phyloP scores from a whole-genome alignment of 2,888 invertebrate genomes.

The Troilus luridus region DNA sequence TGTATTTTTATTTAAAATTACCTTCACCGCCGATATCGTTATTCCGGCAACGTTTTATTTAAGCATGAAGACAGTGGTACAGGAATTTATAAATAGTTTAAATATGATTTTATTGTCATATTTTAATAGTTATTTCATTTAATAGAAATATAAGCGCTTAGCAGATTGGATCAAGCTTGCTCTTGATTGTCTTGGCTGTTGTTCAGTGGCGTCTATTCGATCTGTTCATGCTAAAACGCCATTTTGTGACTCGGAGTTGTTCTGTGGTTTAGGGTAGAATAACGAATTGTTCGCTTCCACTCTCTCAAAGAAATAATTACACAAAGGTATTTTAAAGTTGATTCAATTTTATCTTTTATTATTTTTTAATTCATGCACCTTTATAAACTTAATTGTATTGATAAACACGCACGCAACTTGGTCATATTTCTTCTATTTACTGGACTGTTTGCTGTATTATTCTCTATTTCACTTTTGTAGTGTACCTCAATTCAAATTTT shows the following conservation, averaged over 20 bases:
- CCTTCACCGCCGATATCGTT: background rate
- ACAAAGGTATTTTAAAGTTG: background rate
- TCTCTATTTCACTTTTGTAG: background rate
- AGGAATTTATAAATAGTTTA: background rate
- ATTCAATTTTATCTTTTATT: background rate
- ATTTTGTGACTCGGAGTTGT: background rate
- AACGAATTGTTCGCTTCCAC: background rate
- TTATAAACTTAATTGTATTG: background rate
- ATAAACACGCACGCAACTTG: background rate
- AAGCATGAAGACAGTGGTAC: background rate
- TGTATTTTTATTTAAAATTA: background rate
- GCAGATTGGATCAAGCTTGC: background rate
- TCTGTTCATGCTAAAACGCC: background rate
- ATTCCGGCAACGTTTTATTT: background rate
- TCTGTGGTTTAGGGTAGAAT: background rate
- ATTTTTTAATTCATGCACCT: background rate
- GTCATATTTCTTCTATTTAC: background rate
- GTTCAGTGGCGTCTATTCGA: constrained; percentile 37
- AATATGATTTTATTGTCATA: background rate
- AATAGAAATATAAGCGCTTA: background rate
- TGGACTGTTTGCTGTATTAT: background rate
- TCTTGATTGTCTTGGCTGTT: background rate
- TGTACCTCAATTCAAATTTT: background rate
- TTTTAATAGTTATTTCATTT: constrained; percentile 6
- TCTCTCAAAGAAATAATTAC: background rate